phyloP scores from a whole-genome alignment of 2,888 invertebrate species.

The Aleiodes alternator region DNA sequence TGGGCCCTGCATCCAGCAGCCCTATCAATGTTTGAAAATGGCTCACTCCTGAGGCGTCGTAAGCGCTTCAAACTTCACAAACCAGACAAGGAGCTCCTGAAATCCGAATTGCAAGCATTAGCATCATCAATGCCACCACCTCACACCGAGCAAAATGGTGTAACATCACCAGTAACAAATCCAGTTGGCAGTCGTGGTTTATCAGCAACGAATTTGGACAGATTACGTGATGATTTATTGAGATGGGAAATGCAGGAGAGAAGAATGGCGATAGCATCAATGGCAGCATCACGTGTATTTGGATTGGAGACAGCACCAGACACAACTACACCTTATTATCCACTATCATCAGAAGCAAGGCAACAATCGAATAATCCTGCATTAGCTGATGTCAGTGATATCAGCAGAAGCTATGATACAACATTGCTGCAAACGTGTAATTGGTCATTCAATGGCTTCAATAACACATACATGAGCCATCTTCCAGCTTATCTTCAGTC shows the following conservation, averaged over 20 bases:
- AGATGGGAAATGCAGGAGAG: constrained; percentile 74
- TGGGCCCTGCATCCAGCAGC: constrained; percentile 90
- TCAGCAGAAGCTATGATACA: constrained; percentile 66
- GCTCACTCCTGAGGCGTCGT: constrained; percentile 85
- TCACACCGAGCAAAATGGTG: constrained; percentile 56
- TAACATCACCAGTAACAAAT: constrained; percentile 60
- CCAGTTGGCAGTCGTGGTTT: constrained; percentile 71
- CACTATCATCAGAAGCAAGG: constrained; percentile 66
- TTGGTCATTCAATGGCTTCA: constrained; percentile 68
- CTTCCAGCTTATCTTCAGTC: constrained; percentile 63
- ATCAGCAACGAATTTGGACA: constrained; percentile 70
- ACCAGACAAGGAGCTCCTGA: constrained; percentile 80
- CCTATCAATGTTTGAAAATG: constrained; percentile 92
- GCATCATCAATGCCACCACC: constrained; percentile 71
- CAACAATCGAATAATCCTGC: constrained; percentile 62
- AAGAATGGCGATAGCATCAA: constrained; percentile 72
- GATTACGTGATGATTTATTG: constrained; percentile 70
- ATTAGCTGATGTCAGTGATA: constrained; percentile 51
- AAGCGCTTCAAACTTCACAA: constrained; percentile 90
- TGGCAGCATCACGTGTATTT: constrained; percentile 51
- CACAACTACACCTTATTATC: constrained; percentile 70
- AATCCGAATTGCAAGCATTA: constrained; percentile 72
- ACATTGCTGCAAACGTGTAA: constrained; percentile 66
- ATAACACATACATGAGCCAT: constrained; percentile 64
- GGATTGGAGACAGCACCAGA: constrained; percentile 49